phyloP scores from a whole-genome alignment of 2,797 vertebrate species.

The Oryzias dopingdopingensis region DNA sequence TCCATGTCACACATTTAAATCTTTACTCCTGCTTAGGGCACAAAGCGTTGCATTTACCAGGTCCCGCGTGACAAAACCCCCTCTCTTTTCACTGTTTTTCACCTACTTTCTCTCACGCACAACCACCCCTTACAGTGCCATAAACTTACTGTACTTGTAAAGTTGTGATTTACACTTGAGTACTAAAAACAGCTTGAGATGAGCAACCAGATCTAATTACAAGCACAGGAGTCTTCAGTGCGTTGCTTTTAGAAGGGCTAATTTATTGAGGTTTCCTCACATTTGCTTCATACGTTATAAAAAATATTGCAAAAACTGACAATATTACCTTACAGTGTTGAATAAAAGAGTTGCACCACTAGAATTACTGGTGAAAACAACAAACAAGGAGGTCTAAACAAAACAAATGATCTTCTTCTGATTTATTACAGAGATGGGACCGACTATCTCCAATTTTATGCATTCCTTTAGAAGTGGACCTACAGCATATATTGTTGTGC shows the following conservation, averaged over 20 bases:
- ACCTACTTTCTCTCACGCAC: constrained; percentile 33
- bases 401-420: too few species aligned
- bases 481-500: too few species aligned
- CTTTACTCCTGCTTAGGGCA: constrained; percentile 21
- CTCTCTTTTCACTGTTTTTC: constrained; percentile 3
- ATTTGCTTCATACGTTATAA: constrained; percentile 1
- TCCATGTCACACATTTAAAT: constrained; percentile 36
- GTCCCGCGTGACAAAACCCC: constrained; percentile 15
- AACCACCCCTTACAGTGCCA: constrained; percentile 39
- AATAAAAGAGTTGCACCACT: too few species aligned
- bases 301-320: too few species aligned
- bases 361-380: too few species aligned
- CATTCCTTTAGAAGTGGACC: too few species aligned
- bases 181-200: constrained; percentile 69
- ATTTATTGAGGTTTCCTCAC: constrained; percentile 36
- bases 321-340: too few species aligned
- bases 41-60: constrained; percentile 28
- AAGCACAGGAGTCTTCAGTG: constrained; percentile 52
- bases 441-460: too few species aligned
- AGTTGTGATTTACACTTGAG: constrained; percentile 68
- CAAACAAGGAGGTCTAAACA: too few species aligned
- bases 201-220: constrained; percentile 67
- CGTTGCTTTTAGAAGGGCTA: constrained; percentile 39
- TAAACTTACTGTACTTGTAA: constrained; percentile 57
- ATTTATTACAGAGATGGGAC: too few species aligned